Base-by-base conservation (phyloP, 2,888 invertebrate species). In the Amblyjoppa proteus region DNA sequence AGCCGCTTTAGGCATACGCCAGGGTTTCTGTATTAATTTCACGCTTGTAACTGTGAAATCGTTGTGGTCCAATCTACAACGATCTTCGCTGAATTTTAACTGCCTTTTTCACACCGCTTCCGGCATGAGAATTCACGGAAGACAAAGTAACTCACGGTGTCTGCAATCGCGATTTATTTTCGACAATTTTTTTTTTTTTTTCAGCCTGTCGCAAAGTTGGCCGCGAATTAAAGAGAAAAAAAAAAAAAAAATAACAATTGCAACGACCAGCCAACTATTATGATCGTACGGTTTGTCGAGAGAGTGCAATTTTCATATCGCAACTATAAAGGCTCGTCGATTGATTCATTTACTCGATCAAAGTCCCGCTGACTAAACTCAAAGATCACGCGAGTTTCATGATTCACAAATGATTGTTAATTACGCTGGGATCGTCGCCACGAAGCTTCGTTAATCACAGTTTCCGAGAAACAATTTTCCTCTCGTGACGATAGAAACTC, bases 41-140 rank as follows among this genome's bases (percentile, higher is more conserved):
- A 87, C 80, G 87, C 86, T 86, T 69, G 82, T 81, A 83, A 84
- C 85, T 87, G 85, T 87, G 87, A 87, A 87, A 87, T 87, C 83
- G 83, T 78, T 70, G 49, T 73, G 80, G 85, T 80, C 74, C 74
- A 85, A 87, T 87, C 85, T 82, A 38, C 79, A 76, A 76, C 85
- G n/a, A 80, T 83, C 82, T 83, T 64, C 82, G 25, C 49, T 16
- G 41, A 53, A n/a, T 61, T 64, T 45, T 49, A 25, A 51, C 73
- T 20, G 70, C 64, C 38, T 11, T 74, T 69, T 75, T 68, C 68
- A n/a, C 56, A 11, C 45, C 34, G 3, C 41, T 79, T 64, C 66
- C 51, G 49, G 45, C 41, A 53, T 11, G 16, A 49, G 34, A 41
- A 64, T 61, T 85, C 76, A 41, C 68, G 16, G 56, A 70, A 53